Percentiles rank a stretch among this genome's conserved stretches.
phyloP scores from a whole-genome alignment of 2,888 invertebrate genomes.

The Octonoba sinensis region DNA sequence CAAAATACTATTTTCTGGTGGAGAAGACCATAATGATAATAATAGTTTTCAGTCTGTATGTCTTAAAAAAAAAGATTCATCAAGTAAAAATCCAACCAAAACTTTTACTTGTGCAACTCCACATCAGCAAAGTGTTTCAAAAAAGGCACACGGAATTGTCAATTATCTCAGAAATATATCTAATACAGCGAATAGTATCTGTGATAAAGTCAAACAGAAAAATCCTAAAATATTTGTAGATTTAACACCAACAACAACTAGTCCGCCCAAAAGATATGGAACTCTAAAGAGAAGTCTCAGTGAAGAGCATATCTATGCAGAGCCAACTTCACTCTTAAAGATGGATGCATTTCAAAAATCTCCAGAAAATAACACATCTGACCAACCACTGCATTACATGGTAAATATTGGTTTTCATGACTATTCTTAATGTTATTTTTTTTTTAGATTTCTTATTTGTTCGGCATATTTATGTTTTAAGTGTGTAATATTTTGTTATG shows the following conservation, averaged over 20 bases:
- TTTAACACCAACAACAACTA: conserved; percentile 55
- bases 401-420: conserved; percentile 8
- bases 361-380: background rate
- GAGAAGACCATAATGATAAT: too few relatives aligned
- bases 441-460: conserved; percentile 2
- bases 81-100: too few relatives aligned
- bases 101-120: background rate
- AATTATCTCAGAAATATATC: conserved; percentile 41
- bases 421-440: background rate
- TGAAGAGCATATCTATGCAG: conserved; percentile 66
- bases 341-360: background rate
- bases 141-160: conserved; percentile 10
- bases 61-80: too few relatives aligned
- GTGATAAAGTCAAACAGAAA: conserved; percentile 38
- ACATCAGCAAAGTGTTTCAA: conserved; percentile 6
- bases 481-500: too few relatives aligned
- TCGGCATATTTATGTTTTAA: background rate
- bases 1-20: too few relatives aligned
- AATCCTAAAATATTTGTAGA: conserved; percentile 49
- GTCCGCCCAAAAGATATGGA: conserved; percentile 57
- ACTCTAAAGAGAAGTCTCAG: conserved; percentile 62
- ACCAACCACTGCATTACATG: conserved; percentile 55
- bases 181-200: conserved; percentile 33
- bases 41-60: too few relatives aligned
- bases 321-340: conserved; percentile 35